These are phyloP conservation scores for Tokudaia tokunoshimensis DNA, from an alignment of 2,797 vertebrate species.

Conservation along the genomic window DNA sequence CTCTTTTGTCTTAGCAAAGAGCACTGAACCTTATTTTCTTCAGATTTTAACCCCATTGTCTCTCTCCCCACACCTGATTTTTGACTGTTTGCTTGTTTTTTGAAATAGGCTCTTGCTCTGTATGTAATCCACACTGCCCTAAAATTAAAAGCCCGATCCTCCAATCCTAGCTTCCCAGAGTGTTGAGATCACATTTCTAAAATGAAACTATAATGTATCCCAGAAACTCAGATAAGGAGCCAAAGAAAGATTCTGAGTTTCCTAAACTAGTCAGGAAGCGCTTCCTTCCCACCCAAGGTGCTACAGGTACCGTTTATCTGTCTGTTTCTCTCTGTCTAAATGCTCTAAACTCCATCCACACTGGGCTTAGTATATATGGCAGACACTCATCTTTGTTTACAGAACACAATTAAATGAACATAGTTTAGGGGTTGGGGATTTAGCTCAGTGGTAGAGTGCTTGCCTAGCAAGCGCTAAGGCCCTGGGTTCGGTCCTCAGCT, in stretches of 20 bases:
- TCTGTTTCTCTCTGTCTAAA: neutral
- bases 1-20: neutral
- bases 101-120: neutral
- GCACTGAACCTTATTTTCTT: neutral
- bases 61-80: neutral
- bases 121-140: neutral
- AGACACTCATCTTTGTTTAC: constrained; percentile 5
- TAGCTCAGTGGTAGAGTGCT: no score
- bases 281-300: neutral
- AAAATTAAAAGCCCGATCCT: neutral
- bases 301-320: neutral
- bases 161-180: neutral
- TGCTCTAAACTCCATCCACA: neutral
- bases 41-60: neutral
- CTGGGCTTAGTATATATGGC: neutral
- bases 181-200: neutral
- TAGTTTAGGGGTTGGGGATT: neutral
- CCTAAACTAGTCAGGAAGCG: neutral
- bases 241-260: constrained; percentile 39
- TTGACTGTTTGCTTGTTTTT: neutral
- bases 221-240: constrained; percentile 41
- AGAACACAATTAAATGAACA: constrained; percentile 37
- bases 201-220: constrained; percentile 20
- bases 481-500: no score
- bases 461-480: no score